These are phyloP conservation scores for Microcebus jonahi DNA, from an alignment of 2,113 vertebrate species.

Conservation along the genomic window DNA sequence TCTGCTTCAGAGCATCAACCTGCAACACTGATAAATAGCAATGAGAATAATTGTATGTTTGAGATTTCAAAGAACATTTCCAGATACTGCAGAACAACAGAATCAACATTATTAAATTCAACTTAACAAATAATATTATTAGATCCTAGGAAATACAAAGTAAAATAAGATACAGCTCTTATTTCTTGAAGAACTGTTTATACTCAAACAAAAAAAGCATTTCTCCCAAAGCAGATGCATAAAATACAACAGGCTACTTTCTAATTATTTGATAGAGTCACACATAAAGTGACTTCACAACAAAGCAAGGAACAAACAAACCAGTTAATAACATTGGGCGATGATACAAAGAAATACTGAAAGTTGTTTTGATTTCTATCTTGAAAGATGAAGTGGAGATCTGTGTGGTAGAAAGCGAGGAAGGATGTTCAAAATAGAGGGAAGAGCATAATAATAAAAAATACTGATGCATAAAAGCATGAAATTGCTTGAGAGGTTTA, in stretches of 20 bases:
- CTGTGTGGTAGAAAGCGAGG: not conserved
- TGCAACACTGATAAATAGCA: not conserved
- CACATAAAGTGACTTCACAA: not conserved
- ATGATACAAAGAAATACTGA: not conserved
- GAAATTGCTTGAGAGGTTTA: not conserved
- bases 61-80: not conserved
- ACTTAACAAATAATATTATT: not conserved
- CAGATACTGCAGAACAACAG: not conserved
- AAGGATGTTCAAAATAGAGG: not conserved
- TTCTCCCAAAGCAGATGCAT: not conserved
- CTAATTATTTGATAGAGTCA: not conserved
- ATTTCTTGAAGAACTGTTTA: not conserved
- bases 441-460: not conserved
- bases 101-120: not conserved
- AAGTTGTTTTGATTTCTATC: not conserved
- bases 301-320: not conserved
- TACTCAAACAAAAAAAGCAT: not conserved
- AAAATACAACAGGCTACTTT: not conserved
- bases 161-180: not conserved
- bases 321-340: not conserved
- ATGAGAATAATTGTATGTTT: not conserved
- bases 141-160: not conserved
- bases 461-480: not conserved
- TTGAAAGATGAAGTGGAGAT: not conserved
- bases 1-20: not conserved